These are phyloP conservation scores for Thera obeliscata DNA, from an alignment of 2,888 invertebrate species.

Conservation along the genomic window DNA sequence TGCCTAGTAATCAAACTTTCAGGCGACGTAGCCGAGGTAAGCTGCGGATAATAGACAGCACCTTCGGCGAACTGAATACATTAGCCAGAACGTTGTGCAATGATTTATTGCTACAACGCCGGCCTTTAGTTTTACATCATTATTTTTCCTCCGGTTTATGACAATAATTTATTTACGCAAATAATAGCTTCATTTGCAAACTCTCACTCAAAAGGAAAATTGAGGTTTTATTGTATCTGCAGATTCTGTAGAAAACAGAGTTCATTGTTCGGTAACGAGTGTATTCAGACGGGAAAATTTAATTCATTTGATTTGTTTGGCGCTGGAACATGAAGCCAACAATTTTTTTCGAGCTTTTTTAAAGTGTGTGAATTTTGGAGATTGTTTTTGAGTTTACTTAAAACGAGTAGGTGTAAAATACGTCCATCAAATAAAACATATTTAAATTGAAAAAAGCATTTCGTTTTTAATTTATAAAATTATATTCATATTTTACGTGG, in stretches of 20 bases:
- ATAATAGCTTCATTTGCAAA: conserved; percentile 25
- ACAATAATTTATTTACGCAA: conserved; percentile 3
- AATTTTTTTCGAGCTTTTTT: conserved; percentile 21
- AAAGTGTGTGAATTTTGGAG: conserved; percentile 8
- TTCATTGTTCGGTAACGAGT: conserved; percentile 33
- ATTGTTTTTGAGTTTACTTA: conserved; percentile 15
- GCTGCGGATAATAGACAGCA: conserved; percentile 68
- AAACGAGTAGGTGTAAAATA: conserved; percentile 4
- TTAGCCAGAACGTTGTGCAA: conserved; percentile 65
- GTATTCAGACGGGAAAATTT: conserved; percentile 31
- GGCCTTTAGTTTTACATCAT: conserved; percentile 1
- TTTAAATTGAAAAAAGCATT: conserved; percentile 1
- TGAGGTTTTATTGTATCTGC: conserved; percentile 17
- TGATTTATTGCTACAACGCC: conserved; percentile 57
- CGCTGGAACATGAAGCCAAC: conserved; percentile 18
- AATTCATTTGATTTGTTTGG: conserved; percentile 31
- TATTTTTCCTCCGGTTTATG: background rate
- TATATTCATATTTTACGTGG: no score
- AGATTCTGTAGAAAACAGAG: conserved; percentile 26
- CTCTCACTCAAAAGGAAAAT: conserved; percentile 20
- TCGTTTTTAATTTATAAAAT: no score
- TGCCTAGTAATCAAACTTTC: conserved; percentile 75
- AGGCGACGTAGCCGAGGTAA: conserved; percentile 58
- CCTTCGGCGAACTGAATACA: conserved; percentile 66
- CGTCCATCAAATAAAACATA: conserved; percentile 4